These are phyloP conservation scores for Gryllus longicercus DNA, from an alignment of 2,888 invertebrate genomes.

Conservation along the genomic window DNA sequence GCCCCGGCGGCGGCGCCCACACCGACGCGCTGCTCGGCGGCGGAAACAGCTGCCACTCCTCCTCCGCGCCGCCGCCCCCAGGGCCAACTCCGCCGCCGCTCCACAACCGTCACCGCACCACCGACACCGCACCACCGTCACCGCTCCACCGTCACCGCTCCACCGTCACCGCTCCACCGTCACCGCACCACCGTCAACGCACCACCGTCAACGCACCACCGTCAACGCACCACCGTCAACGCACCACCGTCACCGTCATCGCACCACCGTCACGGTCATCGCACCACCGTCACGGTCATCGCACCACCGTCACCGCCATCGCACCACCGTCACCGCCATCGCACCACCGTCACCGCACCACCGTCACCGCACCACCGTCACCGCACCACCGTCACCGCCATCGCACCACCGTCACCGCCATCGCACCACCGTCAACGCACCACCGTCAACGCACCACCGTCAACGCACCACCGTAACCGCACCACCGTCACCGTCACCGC, in stretches of 20 bases:
- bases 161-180: background rate
- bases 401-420: background rate
- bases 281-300: background rate
- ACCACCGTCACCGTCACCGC: background rate
- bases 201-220: background rate
- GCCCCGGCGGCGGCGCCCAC: background rate
- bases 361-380: background rate
- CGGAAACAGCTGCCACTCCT: slow-evolving; percentile 6
- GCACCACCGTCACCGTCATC: background rate
- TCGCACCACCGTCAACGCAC: no score
- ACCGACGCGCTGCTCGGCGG: background rate
- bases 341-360: background rate
- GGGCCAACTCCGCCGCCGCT: background rate
- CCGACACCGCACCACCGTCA: background rate
- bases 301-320: background rate
- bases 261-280: no score
- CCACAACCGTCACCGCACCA: background rate
- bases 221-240: background rate
- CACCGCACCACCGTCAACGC: background rate
- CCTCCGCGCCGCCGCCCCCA: background rate
- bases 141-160: background rate
- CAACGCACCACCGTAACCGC: background rate
- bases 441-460: background rate
- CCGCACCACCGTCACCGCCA: background rate
- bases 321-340: background rate